Percentiles rank a stretch among this genome's conserved stretches.
phyloP scores from a whole-genome alignment of 2,113 vertebrate species.

The Tyto alba region DNA sequence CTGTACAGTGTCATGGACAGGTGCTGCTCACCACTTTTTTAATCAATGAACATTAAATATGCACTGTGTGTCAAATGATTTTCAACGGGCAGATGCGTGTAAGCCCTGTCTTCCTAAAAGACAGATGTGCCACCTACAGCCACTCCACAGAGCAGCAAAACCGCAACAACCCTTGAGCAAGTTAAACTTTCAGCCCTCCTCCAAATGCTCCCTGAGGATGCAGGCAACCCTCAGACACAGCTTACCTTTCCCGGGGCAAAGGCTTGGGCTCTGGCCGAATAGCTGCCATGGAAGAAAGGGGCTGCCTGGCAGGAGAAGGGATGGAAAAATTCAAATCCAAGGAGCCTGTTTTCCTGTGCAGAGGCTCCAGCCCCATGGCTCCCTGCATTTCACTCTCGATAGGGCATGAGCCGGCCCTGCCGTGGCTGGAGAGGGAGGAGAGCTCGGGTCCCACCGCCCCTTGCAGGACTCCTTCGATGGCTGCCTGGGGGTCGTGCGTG shows the following conservation, averaged over 20 bases:
- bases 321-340: constrained; percentile 93
- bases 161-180: not conserved
- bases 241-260: constrained; percentile 91
- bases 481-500: constrained; percentile 78
- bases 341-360: constrained; percentile 95
- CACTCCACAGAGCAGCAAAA: not conserved
- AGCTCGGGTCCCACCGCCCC: constrained; percentile 80
- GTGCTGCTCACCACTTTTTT: not conserved
- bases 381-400: constrained; percentile 95
- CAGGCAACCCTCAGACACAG: not conserved
- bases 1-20: not conserved
- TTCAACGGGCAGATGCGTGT: not conserved
- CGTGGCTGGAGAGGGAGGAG: constrained; percentile 71
- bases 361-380: constrained; percentile 89
- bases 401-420: constrained; percentile 93
- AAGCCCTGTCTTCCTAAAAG: not conserved
- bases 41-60: not conserved
- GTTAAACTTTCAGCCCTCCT: not conserved
- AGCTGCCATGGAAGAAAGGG: constrained; percentile 81
- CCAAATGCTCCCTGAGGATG: not conserved
- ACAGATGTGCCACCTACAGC: not conserved
- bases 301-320: constrained; percentile 85
- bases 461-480: constrained; percentile 68
- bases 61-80: not conserved
- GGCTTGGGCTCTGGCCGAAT: constrained; percentile 89